Evolutionary conservation across 2,113 vertebrate species (phyloP).

Genomic region (Myodes glareolus): DNA sequence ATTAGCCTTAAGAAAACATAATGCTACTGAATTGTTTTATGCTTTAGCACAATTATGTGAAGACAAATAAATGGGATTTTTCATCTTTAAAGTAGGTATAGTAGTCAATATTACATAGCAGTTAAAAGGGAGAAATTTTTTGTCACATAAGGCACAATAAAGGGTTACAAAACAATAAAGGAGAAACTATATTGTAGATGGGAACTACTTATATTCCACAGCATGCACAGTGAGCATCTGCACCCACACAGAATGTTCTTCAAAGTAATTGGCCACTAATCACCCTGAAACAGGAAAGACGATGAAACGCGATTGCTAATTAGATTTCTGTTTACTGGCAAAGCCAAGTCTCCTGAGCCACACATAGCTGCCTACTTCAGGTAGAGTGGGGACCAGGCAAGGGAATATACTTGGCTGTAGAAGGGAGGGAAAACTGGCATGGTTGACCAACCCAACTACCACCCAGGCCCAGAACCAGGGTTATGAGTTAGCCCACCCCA

Average conservation of each 20-base stretch:
- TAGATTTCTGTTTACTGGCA: not conserved
- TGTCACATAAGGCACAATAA: not conserved
- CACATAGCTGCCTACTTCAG: not conserved
- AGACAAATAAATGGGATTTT: slow-evolving; percentile 36
- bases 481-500: not conserved
- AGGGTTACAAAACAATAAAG: not conserved
- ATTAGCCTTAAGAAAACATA: not conserved
- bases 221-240: not conserved
- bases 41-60: not conserved
- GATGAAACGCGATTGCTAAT: not conserved
- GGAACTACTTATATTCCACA: not conserved
- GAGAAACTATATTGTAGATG: not conserved
- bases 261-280: not conserved
- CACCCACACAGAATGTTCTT: not conserved
- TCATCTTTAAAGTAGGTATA: not conserved
- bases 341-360: not conserved
- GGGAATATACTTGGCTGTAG: not conserved
- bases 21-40: not conserved
- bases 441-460: not conserved
- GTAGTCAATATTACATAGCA: not conserved
- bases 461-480: not conserved
- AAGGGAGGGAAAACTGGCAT: not conserved
- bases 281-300: not conserved
- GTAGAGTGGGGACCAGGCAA: not conserved
- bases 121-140: not conserved